Conservation (phyloP, 1,140 invertebrate species). For the Conopomorpha cramerella region DNA sequence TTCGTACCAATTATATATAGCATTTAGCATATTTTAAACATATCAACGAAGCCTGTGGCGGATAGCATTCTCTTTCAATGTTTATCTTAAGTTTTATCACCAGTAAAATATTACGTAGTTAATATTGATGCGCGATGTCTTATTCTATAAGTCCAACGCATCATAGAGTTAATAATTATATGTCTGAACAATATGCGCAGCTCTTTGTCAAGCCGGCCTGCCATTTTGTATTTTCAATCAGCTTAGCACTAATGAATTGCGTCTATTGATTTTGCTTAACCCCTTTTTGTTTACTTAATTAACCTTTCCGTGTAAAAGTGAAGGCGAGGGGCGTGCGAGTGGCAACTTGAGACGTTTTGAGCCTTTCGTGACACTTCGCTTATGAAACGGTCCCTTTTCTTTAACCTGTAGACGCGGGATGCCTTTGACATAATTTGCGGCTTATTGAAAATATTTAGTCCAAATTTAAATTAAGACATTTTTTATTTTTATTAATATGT, state of each 20-base stretch:
- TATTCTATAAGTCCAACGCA: slow-evolving; percentile 46
- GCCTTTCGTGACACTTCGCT: too few species aligned
- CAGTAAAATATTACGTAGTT: slow-evolving; percentile 25
- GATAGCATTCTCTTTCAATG: neutral
- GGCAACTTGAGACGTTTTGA: neutral
- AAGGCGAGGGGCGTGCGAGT: too few species aligned
- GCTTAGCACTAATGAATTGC: slow-evolving; percentile 58
- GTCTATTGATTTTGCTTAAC: slow-evolving; percentile 59
- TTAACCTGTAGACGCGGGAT: too few species aligned
- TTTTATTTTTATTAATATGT: too few species aligned
- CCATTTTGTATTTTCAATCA: slow-evolving; percentile 58
- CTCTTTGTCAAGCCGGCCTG: slow-evolving; percentile 54
- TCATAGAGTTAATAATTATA: slow-evolving; percentile 60
- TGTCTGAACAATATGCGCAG: slow-evolving; percentile 49
- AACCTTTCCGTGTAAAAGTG: slow-evolving; percentile 43
- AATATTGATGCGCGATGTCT: slow-evolving; percentile 50
- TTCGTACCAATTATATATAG: neutral
- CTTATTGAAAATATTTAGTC: too few species aligned
- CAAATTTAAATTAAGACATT: too few species aligned
- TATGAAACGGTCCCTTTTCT: too few species aligned
- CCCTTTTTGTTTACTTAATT: slow-evolving; percentile 60
- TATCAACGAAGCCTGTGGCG: neutral
- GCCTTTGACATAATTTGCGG: too few species aligned
- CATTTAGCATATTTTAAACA: neutral
- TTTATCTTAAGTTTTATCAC: slow-evolving; percentile 7